Percentiles rank a stretch among this genome's conserved stretches.
Conservation (phyloP, 2,113 vertebrate genomes). For the Colossoma macropomum region DNA sequence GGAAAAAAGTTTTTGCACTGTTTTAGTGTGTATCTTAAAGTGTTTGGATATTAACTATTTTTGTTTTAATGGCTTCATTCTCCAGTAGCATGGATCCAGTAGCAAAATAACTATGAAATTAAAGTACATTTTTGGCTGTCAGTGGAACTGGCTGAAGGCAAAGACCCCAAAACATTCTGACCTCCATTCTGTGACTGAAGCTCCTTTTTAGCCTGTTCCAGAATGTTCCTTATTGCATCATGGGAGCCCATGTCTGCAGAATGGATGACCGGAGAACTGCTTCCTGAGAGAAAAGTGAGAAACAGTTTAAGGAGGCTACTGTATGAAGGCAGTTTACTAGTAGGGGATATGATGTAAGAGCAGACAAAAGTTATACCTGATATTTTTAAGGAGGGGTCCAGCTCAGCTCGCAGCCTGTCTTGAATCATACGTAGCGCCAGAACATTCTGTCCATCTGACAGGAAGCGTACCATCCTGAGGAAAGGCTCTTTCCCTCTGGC, state of each 20-base stretch:
- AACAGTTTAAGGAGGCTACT: slow-evolving; percentile 61
- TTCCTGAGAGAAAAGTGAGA: slow-evolving; percentile 77
- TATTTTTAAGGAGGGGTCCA: neutral
- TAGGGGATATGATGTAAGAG: neutral
- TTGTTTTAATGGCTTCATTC: too few relatives aligned
- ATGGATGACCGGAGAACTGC: slow-evolving; percentile 91
- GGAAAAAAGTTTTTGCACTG: too few relatives aligned
- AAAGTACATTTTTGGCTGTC: too few relatives aligned
- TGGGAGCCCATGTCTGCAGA: slow-evolving; percentile 91
- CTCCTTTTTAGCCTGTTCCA: slow-evolving; percentile 95
- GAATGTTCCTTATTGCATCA: slow-evolving; percentile 96
- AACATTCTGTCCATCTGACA: slow-evolving; percentile 93
- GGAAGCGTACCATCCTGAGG: slow-evolving; percentile 98
- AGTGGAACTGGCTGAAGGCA: neutral
- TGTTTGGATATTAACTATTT: too few relatives aligned
- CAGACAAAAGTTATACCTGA: slow-evolving; percentile 48
- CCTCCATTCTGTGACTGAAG: slow-evolving; percentile 96
- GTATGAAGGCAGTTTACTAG: neutral
- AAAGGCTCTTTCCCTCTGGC: slow-evolving; percentile 97
- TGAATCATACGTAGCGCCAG: slow-evolving; percentile 92
- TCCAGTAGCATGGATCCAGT: too few relatives aligned
- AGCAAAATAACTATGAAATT: too few relatives aligned
- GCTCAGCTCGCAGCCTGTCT: slow-evolving; percentile 94
- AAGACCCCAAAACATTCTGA: slow-evolving; percentile 56
- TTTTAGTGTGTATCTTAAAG: too few relatives aligned